phyloP scores from a whole-genome alignment of 1,140 invertebrate genomes.

The Macrotrachela quadricornifera region DNA sequence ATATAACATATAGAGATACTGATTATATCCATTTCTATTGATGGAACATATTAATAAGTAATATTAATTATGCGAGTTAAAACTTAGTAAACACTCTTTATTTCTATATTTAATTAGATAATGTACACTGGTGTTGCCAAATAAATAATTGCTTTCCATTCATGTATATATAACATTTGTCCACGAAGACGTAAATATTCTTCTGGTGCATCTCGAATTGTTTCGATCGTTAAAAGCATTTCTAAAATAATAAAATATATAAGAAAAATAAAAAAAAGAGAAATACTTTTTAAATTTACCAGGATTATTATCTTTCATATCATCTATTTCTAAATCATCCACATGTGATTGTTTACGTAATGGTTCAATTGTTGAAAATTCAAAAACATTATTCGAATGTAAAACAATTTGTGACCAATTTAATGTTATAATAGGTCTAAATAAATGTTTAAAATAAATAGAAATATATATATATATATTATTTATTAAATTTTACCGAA shows the following conservation, averaged over 20 bases:
- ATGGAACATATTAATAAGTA: too few species aligned
- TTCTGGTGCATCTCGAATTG: not conserved
- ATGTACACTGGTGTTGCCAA: conserved; percentile 62
- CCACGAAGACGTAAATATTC: conserved; percentile 37
- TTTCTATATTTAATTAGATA: not conserved
- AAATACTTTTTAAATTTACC: not conserved
- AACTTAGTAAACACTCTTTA: too few species aligned
- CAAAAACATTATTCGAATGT: conserved; percentile 82
- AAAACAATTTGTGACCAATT: conserved; percentile 51
- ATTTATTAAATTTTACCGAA: conserved; percentile 74
- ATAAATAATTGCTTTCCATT: conserved; percentile 90
- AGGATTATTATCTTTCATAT: not conserved
- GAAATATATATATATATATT: conserved; percentile 20
- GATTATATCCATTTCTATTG: too few species aligned
- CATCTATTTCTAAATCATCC: not conserved
- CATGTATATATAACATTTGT: conserved; percentile 93
- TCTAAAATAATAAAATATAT: not conserved
- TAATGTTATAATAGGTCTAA: conserved; percentile 1
- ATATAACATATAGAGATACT: too few species aligned
- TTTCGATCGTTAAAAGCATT: not conserved
- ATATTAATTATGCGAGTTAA: too few species aligned
- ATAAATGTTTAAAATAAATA: conserved; percentile 8
- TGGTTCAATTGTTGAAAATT: conserved; percentile 62
- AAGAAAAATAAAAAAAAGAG: not conserved
- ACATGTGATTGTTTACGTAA: conserved; percentile 23